These are phyloP conservation scores for Camelus bactrianus DNA, from an alignment of 2,113 vertebrate genomes.

Conservation along the genomic window DNA sequence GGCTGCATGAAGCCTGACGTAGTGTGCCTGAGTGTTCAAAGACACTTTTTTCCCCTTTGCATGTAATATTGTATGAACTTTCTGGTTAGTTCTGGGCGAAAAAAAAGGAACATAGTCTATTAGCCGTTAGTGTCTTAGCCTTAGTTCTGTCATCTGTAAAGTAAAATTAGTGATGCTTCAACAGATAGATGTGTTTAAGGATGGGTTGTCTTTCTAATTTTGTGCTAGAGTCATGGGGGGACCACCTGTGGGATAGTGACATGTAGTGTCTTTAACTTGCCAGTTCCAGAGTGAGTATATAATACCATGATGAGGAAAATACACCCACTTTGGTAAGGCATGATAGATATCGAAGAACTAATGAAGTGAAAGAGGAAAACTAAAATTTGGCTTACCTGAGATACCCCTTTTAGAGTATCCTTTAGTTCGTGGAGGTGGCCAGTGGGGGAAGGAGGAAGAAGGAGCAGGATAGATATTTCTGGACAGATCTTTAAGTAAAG, in stretches of 20 bases:
- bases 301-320: neutral
- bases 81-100: neutral
- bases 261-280: neutral
- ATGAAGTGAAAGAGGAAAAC: neutral
- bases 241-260: neutral
- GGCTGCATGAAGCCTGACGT: neutral
- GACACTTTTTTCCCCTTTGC: neutral
- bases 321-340: neutral
- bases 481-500: neutral
- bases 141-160: constrained; percentile 7
- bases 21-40: neutral
- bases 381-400: neutral
- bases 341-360: neutral
- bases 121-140: neutral
- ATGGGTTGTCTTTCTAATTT: neutral
- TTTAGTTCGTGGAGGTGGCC: neutral
- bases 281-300: neutral
- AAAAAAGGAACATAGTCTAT: neutral
- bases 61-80: neutral
- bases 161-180: neutral
- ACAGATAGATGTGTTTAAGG: neutral
- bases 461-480: neutral
- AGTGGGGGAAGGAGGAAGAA: neutral
- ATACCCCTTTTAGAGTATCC: neutral
- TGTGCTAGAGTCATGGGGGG: neutral